Conservation (phyloP, 2,888 invertebrate species). For the Dynastes maya region DNA sequence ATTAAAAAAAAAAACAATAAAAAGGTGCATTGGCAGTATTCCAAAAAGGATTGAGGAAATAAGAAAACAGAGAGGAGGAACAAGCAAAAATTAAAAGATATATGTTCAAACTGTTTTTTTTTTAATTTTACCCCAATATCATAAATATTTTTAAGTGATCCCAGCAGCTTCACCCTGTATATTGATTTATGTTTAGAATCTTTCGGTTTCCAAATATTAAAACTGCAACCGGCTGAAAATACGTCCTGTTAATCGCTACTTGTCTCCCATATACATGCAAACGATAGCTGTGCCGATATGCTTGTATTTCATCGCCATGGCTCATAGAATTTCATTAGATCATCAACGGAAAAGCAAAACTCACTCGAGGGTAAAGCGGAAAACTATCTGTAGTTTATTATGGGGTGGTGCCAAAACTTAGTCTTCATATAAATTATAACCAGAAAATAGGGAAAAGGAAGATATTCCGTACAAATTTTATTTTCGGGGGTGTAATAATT, state of each 20-base stretch:
- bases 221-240: constrained; percentile 53
- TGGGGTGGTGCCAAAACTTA: constrained; percentile 66
- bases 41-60: no score
- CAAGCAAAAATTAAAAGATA: no score
- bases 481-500: not conserved
- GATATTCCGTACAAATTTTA: not conserved
- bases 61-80: no score
- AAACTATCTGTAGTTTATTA: constrained; percentile 65
- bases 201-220: constrained; percentile 23
- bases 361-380: constrained; percentile 65
- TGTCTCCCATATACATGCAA: constrained; percentile 65
- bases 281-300: constrained; percentile 62
- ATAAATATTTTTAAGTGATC: no score
- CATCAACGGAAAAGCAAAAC: constrained; percentile 65
- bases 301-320: constrained; percentile 66
- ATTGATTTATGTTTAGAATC: no score
- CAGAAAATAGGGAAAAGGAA: not conserved
- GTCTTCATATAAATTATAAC: constrained; percentile 33
- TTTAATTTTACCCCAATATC: no score
- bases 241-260: constrained; percentile 59
- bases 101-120: no score
- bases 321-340: constrained; percentile 69
- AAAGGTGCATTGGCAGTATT: no score
- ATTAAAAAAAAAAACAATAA: no score
- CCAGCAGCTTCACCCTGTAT: not conserved